Evolutionary conservation across 2,888 invertebrate genomes (phyloP).

Genomic region (Cheilosia vernalis): DNA sequence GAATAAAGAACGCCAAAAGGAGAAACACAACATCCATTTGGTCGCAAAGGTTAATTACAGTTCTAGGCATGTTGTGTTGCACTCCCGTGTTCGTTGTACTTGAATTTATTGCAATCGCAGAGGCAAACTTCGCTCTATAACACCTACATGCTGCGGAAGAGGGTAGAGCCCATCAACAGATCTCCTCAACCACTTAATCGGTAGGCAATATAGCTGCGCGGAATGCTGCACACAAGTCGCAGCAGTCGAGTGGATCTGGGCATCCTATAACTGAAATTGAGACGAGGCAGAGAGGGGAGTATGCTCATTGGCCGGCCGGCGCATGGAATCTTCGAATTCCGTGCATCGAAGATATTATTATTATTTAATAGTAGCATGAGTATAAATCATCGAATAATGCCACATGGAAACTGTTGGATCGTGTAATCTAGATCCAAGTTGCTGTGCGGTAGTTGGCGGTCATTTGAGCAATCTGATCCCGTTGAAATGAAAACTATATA

Average conservation of each 20-base stretch:
- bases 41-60: constrained; percentile 73
- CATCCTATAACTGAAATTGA: constrained; percentile 49
- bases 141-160: constrained; percentile 49
- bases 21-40: constrained; percentile 67
- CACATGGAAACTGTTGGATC: constrained; percentile 64
- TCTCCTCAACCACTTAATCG: constrained; percentile 73
- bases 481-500: constrained; percentile 57
- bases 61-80: constrained; percentile 68
- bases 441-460: constrained; percentile 67
- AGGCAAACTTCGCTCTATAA: constrained; percentile 37
- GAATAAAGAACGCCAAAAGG: constrained; percentile 60
- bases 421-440: constrained; percentile 70
- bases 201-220: constrained; percentile 44
- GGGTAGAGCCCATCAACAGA: constrained; percentile 67
- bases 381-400: constrained; percentile 75
- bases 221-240: constrained; percentile 28
- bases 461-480: constrained; percentile 73
- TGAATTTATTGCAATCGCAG: constrained; percentile 65
- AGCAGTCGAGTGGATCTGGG: background rate
- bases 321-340: constrained; percentile 68
- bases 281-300: constrained; percentile 40
- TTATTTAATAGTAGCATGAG: constrained; percentile 74
- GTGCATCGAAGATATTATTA: constrained; percentile 75
- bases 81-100: constrained; percentile 64
- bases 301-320: constrained; percentile 25